phyloP scores from a whole-genome alignment of 2,113 vertebrate genomes.

The Triplophysa siluroides region DNA sequence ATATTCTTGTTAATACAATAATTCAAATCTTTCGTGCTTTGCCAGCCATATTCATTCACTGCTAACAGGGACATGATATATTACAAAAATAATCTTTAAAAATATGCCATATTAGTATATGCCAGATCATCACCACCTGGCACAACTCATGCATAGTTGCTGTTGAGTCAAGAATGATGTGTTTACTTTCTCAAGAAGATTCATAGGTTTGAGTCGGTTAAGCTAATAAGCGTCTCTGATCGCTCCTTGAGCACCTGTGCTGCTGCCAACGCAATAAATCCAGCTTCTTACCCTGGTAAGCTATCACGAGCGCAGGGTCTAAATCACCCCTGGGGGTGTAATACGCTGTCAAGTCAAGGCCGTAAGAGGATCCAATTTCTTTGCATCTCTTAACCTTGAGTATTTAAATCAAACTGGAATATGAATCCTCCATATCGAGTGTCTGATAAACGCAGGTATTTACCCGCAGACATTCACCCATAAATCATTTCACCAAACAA shows the following conservation, averaged over 20 bases:
- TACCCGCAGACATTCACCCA: neutral
- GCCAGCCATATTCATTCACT: constrained; percentile 29
- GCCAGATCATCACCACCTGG: constrained; percentile 17
- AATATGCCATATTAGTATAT: constrained; percentile 30
- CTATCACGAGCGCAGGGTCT: neutral
- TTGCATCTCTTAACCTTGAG: neutral
- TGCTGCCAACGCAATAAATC: constrained; percentile 11
- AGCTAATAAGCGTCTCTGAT: neutral
- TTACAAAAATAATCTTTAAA: neutral
- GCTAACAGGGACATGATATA: constrained; percentile 18
- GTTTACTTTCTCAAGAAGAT: constrained; percentile 37
- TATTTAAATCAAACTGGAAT: neutral
- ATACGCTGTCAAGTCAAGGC: neutral
- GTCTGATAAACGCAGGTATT: neutral
- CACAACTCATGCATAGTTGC: constrained; percentile 11
- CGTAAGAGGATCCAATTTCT: constrained; percentile 29
- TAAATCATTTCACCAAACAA: neutral
- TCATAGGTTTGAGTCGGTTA: constrained; percentile 9
- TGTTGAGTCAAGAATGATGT: constrained; percentile 3
- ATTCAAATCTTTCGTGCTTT: constrained; percentile 32
- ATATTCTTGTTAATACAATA: constrained; percentile 33
- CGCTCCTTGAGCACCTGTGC: constrained; percentile 34
- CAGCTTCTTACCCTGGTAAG: neutral
- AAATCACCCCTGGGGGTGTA: constrained; percentile 24
- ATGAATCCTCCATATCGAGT: neutral